Evolutionary conservation across 2,113 vertebrate species (phyloP), one percentile per base, ranked within the genome.

Genomic region (Rhagologus leucostigma): DNA sequence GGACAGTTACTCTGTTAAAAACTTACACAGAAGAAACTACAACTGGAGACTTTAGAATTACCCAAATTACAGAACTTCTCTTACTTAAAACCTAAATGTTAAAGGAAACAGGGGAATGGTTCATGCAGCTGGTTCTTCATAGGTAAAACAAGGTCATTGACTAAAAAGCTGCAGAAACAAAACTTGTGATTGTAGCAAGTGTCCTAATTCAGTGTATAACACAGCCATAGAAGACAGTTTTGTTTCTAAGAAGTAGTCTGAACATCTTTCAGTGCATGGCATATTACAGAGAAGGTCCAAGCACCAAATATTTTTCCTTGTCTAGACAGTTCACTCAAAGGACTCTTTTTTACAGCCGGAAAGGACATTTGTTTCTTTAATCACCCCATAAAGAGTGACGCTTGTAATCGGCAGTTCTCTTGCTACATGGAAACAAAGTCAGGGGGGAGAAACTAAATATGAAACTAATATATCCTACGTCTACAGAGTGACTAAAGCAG

Each of bases 271-370:
- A 85, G 53, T 47, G 35, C 55, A 64, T 76, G 83, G 93, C 96
- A 64, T 95, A 84, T 88, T 18, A 63, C 75, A 95, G 83, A 88
- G 83, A 93, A 85, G 89, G 74, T 74, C 69, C 86, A 94, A 97
- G 95, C 89, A 94, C 82, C 80, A 97, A 97, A 97, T 97, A 94
- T 97, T 95, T 97, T 95, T 90, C 69, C 94, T 96, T 56, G 97
- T 97, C 95, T 97, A 98, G 97, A 98, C 97, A 97, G 91, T 89
- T 57, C 95, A 92, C 88, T 97, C 95, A 98, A 96, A 97, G 89
- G 95, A 96, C 89, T 96, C 95, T 84, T 95, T 87, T 95, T 96
- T 95, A 93, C 41, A 84, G 87, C 75, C 50, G 35, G 87, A 95
- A 96, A 96, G 95, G 93, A 87, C 63, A 95, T 97, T 92, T 94